A percentile compares a stretch with the other conserved stretches of the same genome.
These are phyloP conservation scores for Mellilla xanthometata DNA, from an alignment of 2,888 invertebrate species.

Conservation along the genomic window DNA sequence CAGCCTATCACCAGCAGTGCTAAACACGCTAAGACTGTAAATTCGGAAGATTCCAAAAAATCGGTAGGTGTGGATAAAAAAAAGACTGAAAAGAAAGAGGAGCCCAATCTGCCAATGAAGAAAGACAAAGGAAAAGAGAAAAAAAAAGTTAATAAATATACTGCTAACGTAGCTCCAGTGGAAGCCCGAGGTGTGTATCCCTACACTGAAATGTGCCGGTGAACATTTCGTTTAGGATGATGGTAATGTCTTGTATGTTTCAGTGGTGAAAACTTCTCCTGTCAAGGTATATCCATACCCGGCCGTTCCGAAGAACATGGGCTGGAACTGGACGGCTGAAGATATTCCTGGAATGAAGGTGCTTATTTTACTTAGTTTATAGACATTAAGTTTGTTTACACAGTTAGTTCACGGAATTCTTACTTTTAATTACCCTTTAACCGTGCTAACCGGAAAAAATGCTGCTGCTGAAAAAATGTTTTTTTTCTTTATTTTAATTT, in stretches of 20 bases:
- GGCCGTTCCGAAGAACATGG: conserved; percentile 67
- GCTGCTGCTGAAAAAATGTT: no score
- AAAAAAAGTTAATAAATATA: conserved; percentile 55
- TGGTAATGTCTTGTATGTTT: no score
- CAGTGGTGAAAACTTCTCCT: background rate
- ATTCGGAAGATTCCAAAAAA: conserved; percentile 1
- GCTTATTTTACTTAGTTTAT: no score
- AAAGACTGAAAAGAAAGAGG: conserved; percentile 41
- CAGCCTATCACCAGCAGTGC: no score
- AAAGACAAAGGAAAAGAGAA: conserved; percentile 32
- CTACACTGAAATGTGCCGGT: no score
- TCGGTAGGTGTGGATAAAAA: conserved; percentile 32
- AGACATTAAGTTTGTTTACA: no score
- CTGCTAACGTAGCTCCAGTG: conserved; percentile 37
- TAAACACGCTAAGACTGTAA: no score
- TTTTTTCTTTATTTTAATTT: no score
- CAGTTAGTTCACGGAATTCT: no score
- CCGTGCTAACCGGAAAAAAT: no score
- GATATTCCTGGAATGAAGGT: conserved; percentile 74
- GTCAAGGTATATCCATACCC: conserved; percentile 58
- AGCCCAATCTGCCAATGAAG: conserved; percentile 4
- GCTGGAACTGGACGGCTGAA: conserved; percentile 75
- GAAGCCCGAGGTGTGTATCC: conserved; percentile 43
- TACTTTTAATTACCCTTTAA: no score
- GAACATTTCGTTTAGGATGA: no score